Conservation (phyloP, 1,140 invertebrate species). For the Drosophila nasuta region DNA sequence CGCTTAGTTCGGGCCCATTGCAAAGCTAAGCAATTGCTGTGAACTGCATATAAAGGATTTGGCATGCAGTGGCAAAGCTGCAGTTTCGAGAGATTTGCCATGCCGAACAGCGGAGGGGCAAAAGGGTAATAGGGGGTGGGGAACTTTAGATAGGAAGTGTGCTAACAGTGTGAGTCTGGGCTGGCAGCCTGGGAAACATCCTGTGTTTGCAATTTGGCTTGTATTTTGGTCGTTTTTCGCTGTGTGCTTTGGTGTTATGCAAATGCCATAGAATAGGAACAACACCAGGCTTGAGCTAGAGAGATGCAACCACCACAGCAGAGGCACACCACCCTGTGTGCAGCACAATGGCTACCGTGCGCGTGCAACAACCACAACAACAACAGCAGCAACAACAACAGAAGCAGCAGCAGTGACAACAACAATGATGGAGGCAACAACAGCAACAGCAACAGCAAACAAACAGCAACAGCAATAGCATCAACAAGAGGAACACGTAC, state of each 20-base stretch:
- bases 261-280: conserved; percentile 65
- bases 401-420: conserved; percentile 29
- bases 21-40: conserved; percentile 60
- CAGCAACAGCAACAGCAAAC: conserved; percentile 10
- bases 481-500: conserved; percentile 65
- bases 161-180: conserved; percentile 33
- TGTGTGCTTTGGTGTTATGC: conserved; percentile 68
- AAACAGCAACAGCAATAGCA: conserved; percentile 27
- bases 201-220: conserved; percentile 45
- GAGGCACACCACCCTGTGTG: conserved; percentile 71
- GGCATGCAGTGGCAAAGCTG: conserved; percentile 71
- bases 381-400: conserved; percentile 19
- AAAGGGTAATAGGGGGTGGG: not conserved
- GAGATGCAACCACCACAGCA: not conserved
- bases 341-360: conserved; percentile 81
- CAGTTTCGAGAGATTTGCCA: conserved; percentile 9
- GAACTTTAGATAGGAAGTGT: conserved; percentile 25
- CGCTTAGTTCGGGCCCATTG: conserved; percentile 41
- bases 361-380: conserved; percentile 66
- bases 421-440: conserved; percentile 13
- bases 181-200: conserved; percentile 69
- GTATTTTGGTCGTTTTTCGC: conserved; percentile 24
- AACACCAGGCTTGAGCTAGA: conserved; percentile 50
- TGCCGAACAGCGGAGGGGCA: conserved; percentile 9
- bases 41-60: conserved; percentile 79